Conservation (phyloP, 2,797 vertebrate genomes). For the Cygnus olor region DNA sequence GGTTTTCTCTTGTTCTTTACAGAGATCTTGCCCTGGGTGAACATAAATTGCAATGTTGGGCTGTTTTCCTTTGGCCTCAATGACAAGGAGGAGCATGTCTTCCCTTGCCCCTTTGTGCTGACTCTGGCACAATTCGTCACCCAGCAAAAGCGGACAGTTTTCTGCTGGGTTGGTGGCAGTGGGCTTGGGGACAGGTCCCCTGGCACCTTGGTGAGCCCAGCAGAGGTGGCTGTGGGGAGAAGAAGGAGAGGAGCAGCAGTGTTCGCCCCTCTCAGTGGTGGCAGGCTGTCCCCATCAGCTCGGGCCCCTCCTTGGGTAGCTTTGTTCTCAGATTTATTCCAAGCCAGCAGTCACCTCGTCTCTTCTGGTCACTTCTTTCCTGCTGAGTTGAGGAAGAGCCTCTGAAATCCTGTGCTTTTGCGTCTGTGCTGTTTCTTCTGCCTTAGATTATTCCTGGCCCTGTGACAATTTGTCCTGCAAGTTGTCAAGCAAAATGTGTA, state of each 20-base stretch:
- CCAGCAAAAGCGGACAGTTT: not conserved
- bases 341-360: not conserved
- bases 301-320: not conserved
- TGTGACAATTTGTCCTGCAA: conserved; percentile 49
- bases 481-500: conserved; percentile 58
- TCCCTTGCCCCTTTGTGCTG: not conserved
- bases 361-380: not conserved
- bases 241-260: not conserved
- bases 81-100: not conserved
- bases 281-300: not conserved
- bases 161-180: not conserved
- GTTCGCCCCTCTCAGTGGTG: not conserved
- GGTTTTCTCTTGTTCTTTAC: not conserved
- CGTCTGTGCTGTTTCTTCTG: not conserved
- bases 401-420: not conserved
- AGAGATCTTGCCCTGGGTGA: not conserved
- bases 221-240: not conserved
- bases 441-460: conserved; percentile 14
- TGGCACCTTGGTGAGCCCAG: not conserved
- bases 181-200: not conserved
- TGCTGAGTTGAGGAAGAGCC: not conserved
- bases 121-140: not conserved
- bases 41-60: not conserved
- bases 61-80: not conserved
- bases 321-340: not conserved